Evolutionary conservation across 64 coral and sea anemone genomes (phyloP), one percentile per base, ranked within the genome.

Genomic region (Montipora efflorescens): DNA sequence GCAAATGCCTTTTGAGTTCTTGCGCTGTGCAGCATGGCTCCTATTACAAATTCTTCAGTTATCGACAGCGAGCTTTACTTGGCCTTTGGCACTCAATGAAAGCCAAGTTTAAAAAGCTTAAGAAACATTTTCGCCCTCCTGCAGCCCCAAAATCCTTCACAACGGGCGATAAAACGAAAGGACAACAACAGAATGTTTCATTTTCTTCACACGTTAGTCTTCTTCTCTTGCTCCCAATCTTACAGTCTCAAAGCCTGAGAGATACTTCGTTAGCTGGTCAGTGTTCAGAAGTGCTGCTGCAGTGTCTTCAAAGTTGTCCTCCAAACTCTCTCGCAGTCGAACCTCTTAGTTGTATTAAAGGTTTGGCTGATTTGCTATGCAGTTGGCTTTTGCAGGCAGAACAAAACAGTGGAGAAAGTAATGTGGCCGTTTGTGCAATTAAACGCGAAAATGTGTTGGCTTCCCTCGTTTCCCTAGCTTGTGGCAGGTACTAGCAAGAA

Each of bases 191-290:
- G 10, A 11, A 71, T 36, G 70, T 89, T 81, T 88, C 90, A 19
- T 95, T 95, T 86, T 88, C 94, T 28, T 95, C 94, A 11, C 90
- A 91, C 21, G 70, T 95, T 81, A 92, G 90, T 75, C 76, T 95
- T 47, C 86, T 95, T 77, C 72, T 95, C 18, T 47, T 95, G 57
- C 50, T 95, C 69, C 94, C 94, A 28, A 87, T 95, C 21, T 53
- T 95, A 28, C 67, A 92, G 52, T 95, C 94, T 55, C 94, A 95
- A 75, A 95, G 90, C 50, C 86, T 52, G 49, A 95, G 43, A 59
- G 94, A 95, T 76, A 77, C 94, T 53, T 87, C 77, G 51, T 25
- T 95, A 77, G 82, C 90, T 44, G 76, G 76, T 7, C 81, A 90
- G 51, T 95, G 90, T 50, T 82, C 86, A 43, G 81, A 82, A 47